phyloP scores from a whole-genome alignment of 2,888 invertebrate species.

The Tuta absoluta region DNA sequence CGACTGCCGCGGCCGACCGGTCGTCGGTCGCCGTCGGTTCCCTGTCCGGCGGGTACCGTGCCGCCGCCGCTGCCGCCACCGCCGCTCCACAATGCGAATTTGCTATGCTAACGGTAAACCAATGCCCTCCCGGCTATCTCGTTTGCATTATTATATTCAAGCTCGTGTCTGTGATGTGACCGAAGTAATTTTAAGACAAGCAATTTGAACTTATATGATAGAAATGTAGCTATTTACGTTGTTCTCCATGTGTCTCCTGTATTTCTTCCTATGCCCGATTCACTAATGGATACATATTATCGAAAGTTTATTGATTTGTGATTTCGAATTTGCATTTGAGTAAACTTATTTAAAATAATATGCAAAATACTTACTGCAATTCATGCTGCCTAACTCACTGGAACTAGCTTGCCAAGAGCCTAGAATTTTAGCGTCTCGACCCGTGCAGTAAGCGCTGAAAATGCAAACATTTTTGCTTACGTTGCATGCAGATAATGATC shows the following conservation, averaged over 20 bases:
- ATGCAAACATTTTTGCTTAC: conserved; percentile 13
- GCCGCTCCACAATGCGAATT: conserved; percentile 54
- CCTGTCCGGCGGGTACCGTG: background rate
- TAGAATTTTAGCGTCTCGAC: conserved; percentile 80
- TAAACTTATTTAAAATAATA: background rate
- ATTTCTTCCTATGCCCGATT: too few relatives aligned
- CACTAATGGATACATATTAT: background rate
- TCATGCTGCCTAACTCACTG: conserved; percentile 61
- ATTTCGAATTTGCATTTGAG: background rate
- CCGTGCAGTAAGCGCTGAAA: conserved; percentile 82
- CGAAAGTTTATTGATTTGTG: background rate
- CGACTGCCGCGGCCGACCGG: conserved; percentile 62
- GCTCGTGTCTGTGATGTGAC: background rate
- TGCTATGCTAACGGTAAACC: conserved; percentile 56
- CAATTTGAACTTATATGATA: too few relatives aligned
- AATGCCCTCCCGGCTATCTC: conserved; percentile 32
- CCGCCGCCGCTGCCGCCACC: conserved; percentile 41
- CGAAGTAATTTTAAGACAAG: background rate
- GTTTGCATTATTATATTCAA: conserved; percentile 13
- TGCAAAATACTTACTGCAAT: conserved; percentile 81
- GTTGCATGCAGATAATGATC: background rate
- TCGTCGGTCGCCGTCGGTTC: conserved; percentile 42
- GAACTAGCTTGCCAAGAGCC: conserved; percentile 75
- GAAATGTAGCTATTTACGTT: too few relatives aligned
- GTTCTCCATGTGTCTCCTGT: too few relatives aligned